These are phyloP conservation scores for Donacobius atricapilla DNA, from an alignment of 2,113 vertebrate genomes.

Conservation along the genomic window DNA sequence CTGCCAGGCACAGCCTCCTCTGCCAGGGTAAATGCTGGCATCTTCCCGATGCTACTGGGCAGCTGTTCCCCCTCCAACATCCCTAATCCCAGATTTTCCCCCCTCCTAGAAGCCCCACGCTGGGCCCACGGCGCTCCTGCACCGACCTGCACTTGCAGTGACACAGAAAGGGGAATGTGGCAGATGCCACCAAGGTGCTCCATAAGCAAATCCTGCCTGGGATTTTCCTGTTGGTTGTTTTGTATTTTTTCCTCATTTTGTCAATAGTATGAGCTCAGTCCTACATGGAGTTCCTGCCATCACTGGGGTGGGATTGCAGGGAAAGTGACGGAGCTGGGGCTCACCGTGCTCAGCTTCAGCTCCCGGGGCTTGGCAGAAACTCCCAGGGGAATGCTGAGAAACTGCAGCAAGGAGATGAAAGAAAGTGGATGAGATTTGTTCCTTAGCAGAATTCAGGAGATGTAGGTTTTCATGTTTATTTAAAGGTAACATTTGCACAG, in stretches of 20 bases:
- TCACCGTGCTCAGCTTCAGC: neutral
- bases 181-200: neutral
- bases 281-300: neutral
- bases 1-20: neutral
- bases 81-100: neutral
- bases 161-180: neutral
- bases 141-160: fast-evolving
- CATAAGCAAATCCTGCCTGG: neutral
- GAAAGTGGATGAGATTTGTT: neutral
- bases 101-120: neutral
- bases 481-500: neutral
- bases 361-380: neutral
- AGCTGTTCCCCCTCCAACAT: neutral
- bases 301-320: fast-evolving
- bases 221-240: neutral
- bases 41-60: fast-evolving
- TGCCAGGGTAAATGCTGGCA: neutral
- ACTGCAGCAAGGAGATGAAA: neutral
- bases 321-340: neutral
- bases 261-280: fast-evolving
- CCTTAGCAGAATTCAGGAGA: neutral
- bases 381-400: neutral
- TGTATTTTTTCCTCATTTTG: neutral
- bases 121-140: neutral
- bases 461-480: neutral